A percentile compares a stretch with the other conserved stretches of the same genome.
phyloP scores from a whole-genome alignment of 2,797 vertebrate species.

The Malurus leucopterus region DNA sequence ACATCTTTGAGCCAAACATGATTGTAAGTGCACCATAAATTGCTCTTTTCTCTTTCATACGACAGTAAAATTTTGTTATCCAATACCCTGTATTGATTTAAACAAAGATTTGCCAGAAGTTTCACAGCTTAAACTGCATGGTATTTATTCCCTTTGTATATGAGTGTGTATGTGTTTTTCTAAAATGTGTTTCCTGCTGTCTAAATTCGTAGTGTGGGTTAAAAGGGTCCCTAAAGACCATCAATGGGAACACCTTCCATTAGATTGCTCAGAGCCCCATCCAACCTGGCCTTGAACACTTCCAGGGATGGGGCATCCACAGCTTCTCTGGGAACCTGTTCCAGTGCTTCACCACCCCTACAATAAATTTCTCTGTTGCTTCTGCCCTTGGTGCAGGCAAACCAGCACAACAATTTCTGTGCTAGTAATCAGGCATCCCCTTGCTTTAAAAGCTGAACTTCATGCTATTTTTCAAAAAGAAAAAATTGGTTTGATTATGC shows the following conservation, averaged over 20 bases:
- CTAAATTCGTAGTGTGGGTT: not conserved
- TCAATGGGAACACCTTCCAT: not conserved
- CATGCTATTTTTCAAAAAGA: not conserved
- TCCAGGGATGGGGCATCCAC: not conserved
- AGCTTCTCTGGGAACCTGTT: not conserved
- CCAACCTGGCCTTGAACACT: not conserved
- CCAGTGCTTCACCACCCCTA: not conserved
- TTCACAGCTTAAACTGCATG: not conserved
- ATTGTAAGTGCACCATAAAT: not conserved
- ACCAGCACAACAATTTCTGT: not conserved
- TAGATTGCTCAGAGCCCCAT: not conserved
- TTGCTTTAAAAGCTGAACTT: not conserved
- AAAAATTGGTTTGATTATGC: not conserved
- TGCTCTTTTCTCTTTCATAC: not conserved
- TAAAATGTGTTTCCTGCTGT: not conserved
- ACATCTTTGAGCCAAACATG: not conserved
- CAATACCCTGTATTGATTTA: not conserved
- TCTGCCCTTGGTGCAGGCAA: not conserved
- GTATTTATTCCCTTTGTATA: not conserved
- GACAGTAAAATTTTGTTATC: not conserved
- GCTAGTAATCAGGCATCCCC: not conserved
- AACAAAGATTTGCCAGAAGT: not conserved
- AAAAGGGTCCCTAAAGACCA: not conserved
- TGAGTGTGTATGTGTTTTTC: not conserved
- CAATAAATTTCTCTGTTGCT: not conserved